A percentile compares a stretch with the other conserved stretches of the same genome.
Evolutionary conservation across 1,140 invertebrate species (phyloP).

Genomic region (Drosophila sp.): DNA sequence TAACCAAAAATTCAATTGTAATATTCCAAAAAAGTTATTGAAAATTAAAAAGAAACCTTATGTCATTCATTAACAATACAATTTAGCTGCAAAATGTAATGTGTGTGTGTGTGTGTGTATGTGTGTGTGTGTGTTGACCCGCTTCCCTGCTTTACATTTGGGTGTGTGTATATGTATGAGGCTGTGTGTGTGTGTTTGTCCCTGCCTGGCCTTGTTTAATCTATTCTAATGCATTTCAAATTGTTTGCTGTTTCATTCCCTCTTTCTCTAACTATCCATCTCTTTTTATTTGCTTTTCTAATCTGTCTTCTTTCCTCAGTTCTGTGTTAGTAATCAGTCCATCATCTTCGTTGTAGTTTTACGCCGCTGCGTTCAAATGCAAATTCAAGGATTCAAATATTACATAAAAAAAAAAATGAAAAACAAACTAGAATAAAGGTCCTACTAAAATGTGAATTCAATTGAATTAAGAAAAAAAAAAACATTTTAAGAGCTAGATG

Average conservation of each 20-base stretch:
- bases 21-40: background rate
- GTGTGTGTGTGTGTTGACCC: background rate
- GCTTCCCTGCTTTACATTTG: background rate
- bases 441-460: background rate
- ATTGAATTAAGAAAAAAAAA: background rate
- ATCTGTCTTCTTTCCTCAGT: background rate
- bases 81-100: conserved; percentile 15
- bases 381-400: conserved; percentile 18
- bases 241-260: background rate
- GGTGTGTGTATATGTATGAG: conserved; percentile 4
- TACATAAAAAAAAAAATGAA: conserved; percentile 12
- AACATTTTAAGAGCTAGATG: background rate
- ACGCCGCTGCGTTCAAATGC: conserved; percentile 33
- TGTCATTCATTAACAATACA: conserved; percentile 1
- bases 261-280: background rate
- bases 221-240: background rate
- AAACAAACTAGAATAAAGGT: conserved; percentile 6
- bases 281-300: background rate
- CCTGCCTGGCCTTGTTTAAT: background rate
- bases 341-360: conserved; percentile 38
- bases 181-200: conserved; percentile 2
- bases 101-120: background rate
- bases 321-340: conserved; percentile 30
- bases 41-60: conserved; percentile 9
- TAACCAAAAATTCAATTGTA: conserved; percentile 6